phyloP scores from a whole-genome alignment of 2,797 vertebrate genomes.

The Xenentodon cancila region DNA sequence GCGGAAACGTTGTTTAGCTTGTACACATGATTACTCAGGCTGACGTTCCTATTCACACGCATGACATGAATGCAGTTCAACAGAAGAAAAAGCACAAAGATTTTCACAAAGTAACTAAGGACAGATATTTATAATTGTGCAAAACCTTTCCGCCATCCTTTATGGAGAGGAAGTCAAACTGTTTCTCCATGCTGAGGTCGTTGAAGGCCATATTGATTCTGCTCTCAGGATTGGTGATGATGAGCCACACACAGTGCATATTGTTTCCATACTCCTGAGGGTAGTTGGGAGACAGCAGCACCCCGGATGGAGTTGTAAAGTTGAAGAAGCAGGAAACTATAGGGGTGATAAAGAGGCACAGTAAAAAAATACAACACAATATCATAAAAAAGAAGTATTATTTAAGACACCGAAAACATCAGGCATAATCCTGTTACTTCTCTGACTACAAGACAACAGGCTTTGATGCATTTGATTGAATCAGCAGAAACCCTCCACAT shows the following conservation, averaged over 20 bases:
- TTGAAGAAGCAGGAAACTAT: constrained; percentile 99
- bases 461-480: constrained; percentile 28
- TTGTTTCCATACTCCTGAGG: constrained; percentile 98
- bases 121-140: constrained; percentile 14
- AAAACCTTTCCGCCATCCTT: constrained; percentile 92
- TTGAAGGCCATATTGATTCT: constrained; percentile 98
- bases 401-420: constrained; percentile 18
- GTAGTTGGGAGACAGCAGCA: constrained; percentile 96
- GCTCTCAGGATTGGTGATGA: constrained; percentile 94
- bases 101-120: constrained; percentile 18
- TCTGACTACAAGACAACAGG: constrained; percentile 17
- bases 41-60: constrained; percentile 11
- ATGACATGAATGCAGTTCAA: constrained; percentile 11
- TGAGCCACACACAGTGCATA: constrained; percentile 98
- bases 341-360: constrained; percentile 24
- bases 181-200: constrained; percentile 97
- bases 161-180: constrained; percentile 97
- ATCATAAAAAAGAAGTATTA: constrained; percentile 14
- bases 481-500: constrained; percentile 7
- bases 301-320: constrained; percentile 95
- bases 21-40: constrained; percentile 19
- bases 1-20: constrained; percentile 18
- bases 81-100: constrained; percentile 15
- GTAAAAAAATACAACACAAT: constrained; percentile 26
- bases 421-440: constrained; percentile 23